Conservation (phyloP, 1,140 invertebrate species). For the Zaprionus camerounensis region DNA sequence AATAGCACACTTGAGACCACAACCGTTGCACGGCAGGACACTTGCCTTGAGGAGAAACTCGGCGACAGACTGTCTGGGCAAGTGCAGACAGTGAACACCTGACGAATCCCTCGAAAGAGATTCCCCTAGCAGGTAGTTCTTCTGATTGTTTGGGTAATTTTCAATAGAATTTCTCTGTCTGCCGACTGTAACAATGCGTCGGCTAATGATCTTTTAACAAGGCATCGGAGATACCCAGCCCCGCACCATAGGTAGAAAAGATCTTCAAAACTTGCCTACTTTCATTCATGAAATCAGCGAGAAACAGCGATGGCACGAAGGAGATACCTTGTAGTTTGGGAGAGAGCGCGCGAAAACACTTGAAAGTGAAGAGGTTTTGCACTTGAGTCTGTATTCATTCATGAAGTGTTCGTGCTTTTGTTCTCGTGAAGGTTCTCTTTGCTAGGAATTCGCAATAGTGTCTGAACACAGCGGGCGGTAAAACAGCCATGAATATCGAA, state of each 20-base stretch:
- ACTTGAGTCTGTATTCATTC: slow-evolving; percentile 73
- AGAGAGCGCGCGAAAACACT: slow-evolving; percentile 56
- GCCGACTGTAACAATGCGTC: slow-evolving; percentile 27
- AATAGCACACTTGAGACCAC: slow-evolving; percentile 75
- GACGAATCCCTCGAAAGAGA: slow-evolving; percentile 47
- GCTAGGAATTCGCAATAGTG: slow-evolving; percentile 35
- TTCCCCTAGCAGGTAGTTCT: slow-evolving; percentile 50
- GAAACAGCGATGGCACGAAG: slow-evolving; percentile 5
- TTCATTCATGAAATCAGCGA: slow-evolving; percentile 69
- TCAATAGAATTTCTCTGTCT: slow-evolving; percentile 60
- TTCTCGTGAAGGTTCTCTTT: slow-evolving; percentile 19
- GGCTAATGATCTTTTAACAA: slow-evolving; percentile 81
- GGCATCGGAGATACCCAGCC: slow-evolving; percentile 63
- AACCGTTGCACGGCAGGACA: slow-evolving; percentile 60
- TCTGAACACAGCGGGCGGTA: slow-evolving; percentile 44
- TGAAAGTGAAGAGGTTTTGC: slow-evolving; percentile 77
- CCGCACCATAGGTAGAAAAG: slow-evolving; percentile 27
- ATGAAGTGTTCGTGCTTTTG: slow-evolving; percentile 66
- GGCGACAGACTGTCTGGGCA: slow-evolving; percentile 75
- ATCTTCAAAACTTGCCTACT: not conserved
- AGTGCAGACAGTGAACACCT: slow-evolving; percentile 54
- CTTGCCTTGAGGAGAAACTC: slow-evolving; percentile 1
- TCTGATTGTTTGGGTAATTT: slow-evolving; percentile 41
- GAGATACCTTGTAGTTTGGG: not conserved
- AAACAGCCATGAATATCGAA: slow-evolving; percentile 20